Percentiles rank a stretch among this genome's conserved stretches.
These are phyloP conservation scores for Drosophila ogumai DNA, from an alignment of 1,140 invertebrate species.

Conservation along the genomic window DNA sequence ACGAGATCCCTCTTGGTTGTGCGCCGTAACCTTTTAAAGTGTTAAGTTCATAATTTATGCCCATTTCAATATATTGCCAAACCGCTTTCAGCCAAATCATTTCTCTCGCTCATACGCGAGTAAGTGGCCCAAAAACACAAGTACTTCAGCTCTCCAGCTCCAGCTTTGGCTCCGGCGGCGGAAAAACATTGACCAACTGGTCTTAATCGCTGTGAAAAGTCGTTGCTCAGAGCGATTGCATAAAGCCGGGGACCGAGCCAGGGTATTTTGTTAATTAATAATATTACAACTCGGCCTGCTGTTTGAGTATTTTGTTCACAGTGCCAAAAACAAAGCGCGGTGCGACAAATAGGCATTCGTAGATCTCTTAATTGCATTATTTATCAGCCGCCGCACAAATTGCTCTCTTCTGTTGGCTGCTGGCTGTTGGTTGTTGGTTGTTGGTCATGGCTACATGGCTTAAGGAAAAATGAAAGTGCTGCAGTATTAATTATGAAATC, in stretches of 20 bases:
- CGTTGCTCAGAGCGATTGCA: constrained; percentile 38
- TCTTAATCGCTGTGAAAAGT: constrained; percentile 48
- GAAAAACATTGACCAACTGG: constrained; percentile 49
- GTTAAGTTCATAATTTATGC: constrained; percentile 50
- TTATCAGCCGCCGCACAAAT: constrained; percentile 42
- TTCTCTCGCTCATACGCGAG: constrained; percentile 20
- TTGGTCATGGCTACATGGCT: constrained; percentile 55
- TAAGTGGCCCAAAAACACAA: constrained; percentile 21
- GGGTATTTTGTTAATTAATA: constrained; percentile 48
- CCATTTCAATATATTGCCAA: constrained; percentile 51
- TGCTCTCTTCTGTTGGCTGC: constrained; percentile 18
- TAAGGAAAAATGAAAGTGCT: constrained; percentile 66
- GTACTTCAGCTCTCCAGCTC: constrained; percentile 15
- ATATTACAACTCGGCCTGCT: constrained; percentile 43
- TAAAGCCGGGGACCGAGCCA: constrained; percentile 13
- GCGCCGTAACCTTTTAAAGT: constrained; percentile 36
- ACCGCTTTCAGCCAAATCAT: constrained; percentile 32
- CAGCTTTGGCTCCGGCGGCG: constrained; percentile 13
- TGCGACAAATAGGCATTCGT: constrained; percentile 49
- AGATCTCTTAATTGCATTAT: constrained; percentile 52
- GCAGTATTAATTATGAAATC: constrained; percentile 67
- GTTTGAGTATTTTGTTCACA: constrained; percentile 37
- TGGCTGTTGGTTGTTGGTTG: constrained; percentile 17
- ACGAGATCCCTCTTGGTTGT: constrained; percentile 9
- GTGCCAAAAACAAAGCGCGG: constrained; percentile 33